These are phyloP conservation scores for Melitaea athalia DNA, from an alignment of 2,888 invertebrate species.

Conservation along the genomic window DNA sequence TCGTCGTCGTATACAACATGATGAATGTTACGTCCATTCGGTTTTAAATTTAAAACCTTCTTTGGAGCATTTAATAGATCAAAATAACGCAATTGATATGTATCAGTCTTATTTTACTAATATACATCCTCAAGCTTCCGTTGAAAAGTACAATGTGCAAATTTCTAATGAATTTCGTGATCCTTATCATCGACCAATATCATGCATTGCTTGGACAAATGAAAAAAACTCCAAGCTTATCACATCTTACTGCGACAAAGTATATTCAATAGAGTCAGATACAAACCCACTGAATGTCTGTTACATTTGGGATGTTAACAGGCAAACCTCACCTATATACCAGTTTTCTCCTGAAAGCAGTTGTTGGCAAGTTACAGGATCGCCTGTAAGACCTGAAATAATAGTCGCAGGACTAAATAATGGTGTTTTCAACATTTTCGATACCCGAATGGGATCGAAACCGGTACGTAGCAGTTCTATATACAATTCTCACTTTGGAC, in stretches of 20 bases:
- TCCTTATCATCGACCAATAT: conserved; percentile 72
- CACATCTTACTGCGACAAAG: conserved; percentile 82
- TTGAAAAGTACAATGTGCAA: conserved; percentile 81
- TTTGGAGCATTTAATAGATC: conserved; percentile 86
- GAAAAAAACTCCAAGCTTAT: conserved; percentile 85
- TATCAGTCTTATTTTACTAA: conserved; percentile 88
- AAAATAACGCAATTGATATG: conserved; percentile 91
- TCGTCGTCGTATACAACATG: conserved; percentile 90
- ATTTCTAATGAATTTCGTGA: conserved; percentile 87
- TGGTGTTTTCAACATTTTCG: conserved; percentile 83
- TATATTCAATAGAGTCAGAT: conserved; percentile 43
- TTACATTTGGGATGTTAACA: conserved; percentile 86
- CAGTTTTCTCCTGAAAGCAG: conserved; percentile 55
- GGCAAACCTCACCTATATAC: conserved; percentile 60
- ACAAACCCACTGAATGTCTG: conserved; percentile 69
- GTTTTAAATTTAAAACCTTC: conserved; percentile 80
- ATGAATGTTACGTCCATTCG: conserved; percentile 87
- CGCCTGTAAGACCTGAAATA: conserved; percentile 59
- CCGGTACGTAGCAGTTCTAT: conserved; percentile 86
- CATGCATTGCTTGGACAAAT: conserved; percentile 87
- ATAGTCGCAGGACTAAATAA: conserved; percentile 65
- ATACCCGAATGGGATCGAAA: conserved; percentile 87
- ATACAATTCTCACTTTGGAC: conserved; percentile 73
- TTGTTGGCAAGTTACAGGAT: conserved; percentile 71
- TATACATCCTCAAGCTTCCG: conserved; percentile 73